These are phyloP conservation scores for Halcyon malimbica DNA, from an alignment of 2,113 vertebrate genomes.

Conservation along the genomic window DNA sequence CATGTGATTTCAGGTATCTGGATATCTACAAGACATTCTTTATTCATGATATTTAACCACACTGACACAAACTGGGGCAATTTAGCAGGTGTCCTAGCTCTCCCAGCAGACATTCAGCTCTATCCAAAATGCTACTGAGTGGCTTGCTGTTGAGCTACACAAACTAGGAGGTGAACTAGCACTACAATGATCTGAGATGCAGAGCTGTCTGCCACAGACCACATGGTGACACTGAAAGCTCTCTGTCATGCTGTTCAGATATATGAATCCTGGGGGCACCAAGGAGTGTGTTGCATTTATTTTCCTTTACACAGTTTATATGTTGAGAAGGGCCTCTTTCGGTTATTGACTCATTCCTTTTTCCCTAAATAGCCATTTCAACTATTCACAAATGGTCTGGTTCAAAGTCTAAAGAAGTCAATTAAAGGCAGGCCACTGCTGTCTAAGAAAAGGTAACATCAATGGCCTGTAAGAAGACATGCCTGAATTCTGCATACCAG, in stretches of 20 bases:
- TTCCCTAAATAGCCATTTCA: neutral
- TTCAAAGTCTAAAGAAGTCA: neutral
- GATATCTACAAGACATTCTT: neutral
- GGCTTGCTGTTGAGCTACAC: neutral
- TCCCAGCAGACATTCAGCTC: neutral
- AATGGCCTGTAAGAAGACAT: neutral
- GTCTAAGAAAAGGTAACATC: neutral
- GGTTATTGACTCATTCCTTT: neutral
- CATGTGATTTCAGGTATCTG: neutral
- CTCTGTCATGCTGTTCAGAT: neutral
- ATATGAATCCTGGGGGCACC: neutral
- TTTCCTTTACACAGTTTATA: neutral
- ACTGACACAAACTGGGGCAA: neutral
- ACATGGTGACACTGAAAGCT: neutral
- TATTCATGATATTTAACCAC: neutral
- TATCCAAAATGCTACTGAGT: neutral
- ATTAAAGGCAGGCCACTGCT: neutral
- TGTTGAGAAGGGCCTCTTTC: neutral
- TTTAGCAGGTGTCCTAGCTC: neutral
- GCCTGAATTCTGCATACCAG: neutral
- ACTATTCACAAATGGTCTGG: accelerated
- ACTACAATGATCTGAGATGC: neutral
- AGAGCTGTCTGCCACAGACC: neutral
- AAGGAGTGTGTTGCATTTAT: neutral
- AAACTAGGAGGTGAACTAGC: neutral